Percentiles rank a stretch among this genome's conserved stretches.
phyloP scores from a whole-genome alignment of 1,140 invertebrate species.

The Lanistes nyassanus region DNA sequence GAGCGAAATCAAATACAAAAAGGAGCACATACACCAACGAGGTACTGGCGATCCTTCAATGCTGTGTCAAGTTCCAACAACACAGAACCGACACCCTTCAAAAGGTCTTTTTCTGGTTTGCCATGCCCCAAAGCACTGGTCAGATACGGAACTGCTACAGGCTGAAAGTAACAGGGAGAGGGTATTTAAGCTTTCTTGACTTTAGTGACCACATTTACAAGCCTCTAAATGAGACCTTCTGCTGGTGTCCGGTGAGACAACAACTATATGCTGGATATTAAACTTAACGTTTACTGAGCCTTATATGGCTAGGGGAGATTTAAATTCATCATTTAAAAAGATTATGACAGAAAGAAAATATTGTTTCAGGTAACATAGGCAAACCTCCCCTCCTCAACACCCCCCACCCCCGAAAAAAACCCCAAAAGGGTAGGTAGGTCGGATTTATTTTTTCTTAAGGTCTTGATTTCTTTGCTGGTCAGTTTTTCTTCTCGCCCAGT shows the following conservation, averaged over 20 bases:
- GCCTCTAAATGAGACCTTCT: background rate
- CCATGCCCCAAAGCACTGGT: conserved; percentile 37
- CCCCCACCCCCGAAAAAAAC: too few species aligned
- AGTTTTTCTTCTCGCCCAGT: too few species aligned
- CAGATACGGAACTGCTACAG: conserved; percentile 40
- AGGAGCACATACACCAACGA: conserved; percentile 41
- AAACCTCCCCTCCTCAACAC: too few species aligned
- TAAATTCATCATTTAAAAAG: background rate
- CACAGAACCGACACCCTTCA: conserved; percentile 23
- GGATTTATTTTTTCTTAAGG: too few species aligned
- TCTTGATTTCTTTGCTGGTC: too few species aligned
- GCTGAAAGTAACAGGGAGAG: conserved; percentile 27
- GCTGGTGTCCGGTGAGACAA: background rate
- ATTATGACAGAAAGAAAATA: too few species aligned
- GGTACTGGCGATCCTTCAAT: conserved; percentile 36
- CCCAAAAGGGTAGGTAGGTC: too few species aligned
- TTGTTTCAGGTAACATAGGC: too few species aligned
- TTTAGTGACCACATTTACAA: background rate
- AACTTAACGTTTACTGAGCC: background rate
- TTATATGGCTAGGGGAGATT: background rate
- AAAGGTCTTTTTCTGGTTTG: conserved; percentile 36
- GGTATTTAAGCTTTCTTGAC: background rate
- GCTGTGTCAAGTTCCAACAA: conserved; percentile 40
- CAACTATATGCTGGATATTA: background rate
- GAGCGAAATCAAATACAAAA: too few species aligned